Conservation (phyloP, 2,888 invertebrate genomes). For the Ethmia dodecea region DNA sequence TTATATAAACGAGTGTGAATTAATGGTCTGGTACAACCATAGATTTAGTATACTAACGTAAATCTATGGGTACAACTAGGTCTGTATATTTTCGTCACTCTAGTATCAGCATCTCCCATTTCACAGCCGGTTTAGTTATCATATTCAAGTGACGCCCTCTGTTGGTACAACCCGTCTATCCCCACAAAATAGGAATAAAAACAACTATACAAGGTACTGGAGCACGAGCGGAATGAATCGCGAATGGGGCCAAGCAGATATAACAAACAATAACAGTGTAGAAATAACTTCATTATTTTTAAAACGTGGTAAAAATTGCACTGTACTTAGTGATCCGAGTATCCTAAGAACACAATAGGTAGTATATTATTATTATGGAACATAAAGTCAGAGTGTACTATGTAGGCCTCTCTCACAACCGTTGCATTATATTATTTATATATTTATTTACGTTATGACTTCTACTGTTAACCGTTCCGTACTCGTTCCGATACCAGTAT, state of each 20-base stretch:
- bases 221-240: constrained; percentile 16
- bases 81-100: too few relatives aligned
- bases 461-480: neutral
- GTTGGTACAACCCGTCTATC: too few relatives aligned
- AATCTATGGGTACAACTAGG: too few relatives aligned
- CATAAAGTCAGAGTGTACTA: constrained; percentile 45
- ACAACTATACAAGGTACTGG: constrained; percentile 1
- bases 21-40: too few relatives aligned
- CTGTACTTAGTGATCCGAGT: constrained; percentile 45
- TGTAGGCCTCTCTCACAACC: constrained; percentile 76
- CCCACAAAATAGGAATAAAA: too few relatives aligned
- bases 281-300: constrained; percentile 42
- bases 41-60: too few relatives aligned
- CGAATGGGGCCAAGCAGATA: constrained; percentile 28
- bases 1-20: too few relatives aligned
- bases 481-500: neutral
- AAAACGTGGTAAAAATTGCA: constrained; percentile 42
- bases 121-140: too few relatives aligned
- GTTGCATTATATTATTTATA: constrained; percentile 39
- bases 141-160: too few relatives aligned
- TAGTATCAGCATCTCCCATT: too few relatives aligned
- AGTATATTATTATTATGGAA: constrained; percentile 46
- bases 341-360: constrained; percentile 70
- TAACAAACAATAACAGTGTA: constrained; percentile 53
- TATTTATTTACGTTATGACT: constrained; percentile 8